Conservation (phyloP, 2,113 vertebrate genomes). For the Stigmatopora nigra region DNA sequence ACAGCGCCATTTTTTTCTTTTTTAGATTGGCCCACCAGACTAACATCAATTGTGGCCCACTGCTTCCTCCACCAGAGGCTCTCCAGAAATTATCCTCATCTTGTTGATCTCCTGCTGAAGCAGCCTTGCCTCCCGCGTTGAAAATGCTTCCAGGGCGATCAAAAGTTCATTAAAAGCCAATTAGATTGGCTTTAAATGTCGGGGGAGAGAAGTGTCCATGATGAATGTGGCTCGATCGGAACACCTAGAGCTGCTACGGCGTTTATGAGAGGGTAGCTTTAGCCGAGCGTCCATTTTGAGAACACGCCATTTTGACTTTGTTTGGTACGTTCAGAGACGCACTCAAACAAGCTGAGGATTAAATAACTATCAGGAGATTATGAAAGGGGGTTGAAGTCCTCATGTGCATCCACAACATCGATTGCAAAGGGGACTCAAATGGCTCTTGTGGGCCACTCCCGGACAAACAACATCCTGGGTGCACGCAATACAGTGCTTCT, state of each 20-base stretch:
- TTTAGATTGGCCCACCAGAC: slow-evolving; percentile 18
- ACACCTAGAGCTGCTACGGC: slow-evolving; percentile 17
- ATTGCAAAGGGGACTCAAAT: slow-evolving; percentile 37
- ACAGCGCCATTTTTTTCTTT: slow-evolving; percentile 9
- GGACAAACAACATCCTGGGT: slow-evolving; percentile 56
- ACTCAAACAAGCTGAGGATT: slow-evolving; percentile 17
- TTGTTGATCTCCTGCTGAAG: slow-evolving; percentile 46
- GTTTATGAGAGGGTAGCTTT: slow-evolving; percentile 32
- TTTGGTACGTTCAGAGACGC: slow-evolving; percentile 21
- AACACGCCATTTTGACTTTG: slow-evolving; percentile 69
- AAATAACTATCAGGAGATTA: slow-evolving; percentile 26
- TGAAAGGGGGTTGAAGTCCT: slow-evolving; percentile 44
- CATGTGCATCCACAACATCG: slow-evolving; percentile 46
- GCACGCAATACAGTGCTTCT: slow-evolving; percentile 21
- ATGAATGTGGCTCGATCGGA: slow-evolving; percentile 12
- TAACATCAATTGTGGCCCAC: slow-evolving; percentile 38
- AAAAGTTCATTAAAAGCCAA: slow-evolving; percentile 57
- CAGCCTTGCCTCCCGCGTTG: slow-evolving; percentile 56
- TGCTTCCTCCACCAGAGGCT: slow-evolving; percentile 54
- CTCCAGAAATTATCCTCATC: slow-evolving; percentile 55
- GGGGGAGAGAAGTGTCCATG: slow-evolving; percentile 46
- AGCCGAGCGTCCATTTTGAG: slow-evolving; percentile 74
- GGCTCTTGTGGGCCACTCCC: slow-evolving; percentile 54
- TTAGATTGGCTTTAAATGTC: slow-evolving; percentile 18
- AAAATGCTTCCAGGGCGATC: slow-evolving; percentile 31